phyloP scores from a whole-genome alignment of 2,113 vertebrate genomes.

The Pao palembangensis region DNA sequence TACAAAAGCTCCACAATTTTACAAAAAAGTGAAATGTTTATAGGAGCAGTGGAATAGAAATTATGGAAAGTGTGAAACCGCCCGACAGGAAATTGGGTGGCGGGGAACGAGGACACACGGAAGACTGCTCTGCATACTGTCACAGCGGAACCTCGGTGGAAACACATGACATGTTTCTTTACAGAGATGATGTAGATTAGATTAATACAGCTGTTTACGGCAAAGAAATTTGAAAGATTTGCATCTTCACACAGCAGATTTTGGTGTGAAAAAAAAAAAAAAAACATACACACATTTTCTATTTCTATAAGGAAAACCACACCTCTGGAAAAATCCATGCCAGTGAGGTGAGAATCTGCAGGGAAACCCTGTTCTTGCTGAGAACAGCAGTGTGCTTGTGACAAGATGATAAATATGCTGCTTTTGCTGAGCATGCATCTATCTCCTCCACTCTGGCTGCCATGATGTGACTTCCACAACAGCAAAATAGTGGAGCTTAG shows the following conservation, averaged over 20 bases:
- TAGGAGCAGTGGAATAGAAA: too few species aligned
- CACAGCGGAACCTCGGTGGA: too few species aligned
- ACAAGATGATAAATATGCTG: constrained; percentile 30
- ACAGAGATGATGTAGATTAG: too few species aligned
- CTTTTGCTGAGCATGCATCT: constrained; percentile 35
- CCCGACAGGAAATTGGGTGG: too few species aligned
- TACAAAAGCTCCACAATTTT: too few species aligned
- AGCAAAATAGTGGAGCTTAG: constrained; percentile 1
- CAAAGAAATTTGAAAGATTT: background rate
- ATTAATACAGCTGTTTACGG: background rate
- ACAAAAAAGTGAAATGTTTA: too few species aligned
- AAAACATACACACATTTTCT: background rate
- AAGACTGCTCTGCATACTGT: too few species aligned
- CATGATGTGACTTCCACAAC: constrained; percentile 3
- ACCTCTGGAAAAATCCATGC: constrained; percentile 16
- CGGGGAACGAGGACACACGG: too few species aligned
- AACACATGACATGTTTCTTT: too few species aligned
- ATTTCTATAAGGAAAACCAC: background rate
- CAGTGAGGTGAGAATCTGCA: constrained; percentile 20
- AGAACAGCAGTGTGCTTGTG: constrained; percentile 38
- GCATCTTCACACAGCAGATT: too few species aligned
- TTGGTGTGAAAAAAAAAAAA: too few species aligned
- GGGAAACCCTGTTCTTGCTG: constrained; percentile 26
- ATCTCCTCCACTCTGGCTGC: constrained; percentile 24
- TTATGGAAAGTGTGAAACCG: too few species aligned